A percentile compares a stretch with the other conserved stretches of the same genome.
phyloP scores from a whole-genome alignment of 2,888 invertebrate genomes.

The Mantis religiosa region DNA sequence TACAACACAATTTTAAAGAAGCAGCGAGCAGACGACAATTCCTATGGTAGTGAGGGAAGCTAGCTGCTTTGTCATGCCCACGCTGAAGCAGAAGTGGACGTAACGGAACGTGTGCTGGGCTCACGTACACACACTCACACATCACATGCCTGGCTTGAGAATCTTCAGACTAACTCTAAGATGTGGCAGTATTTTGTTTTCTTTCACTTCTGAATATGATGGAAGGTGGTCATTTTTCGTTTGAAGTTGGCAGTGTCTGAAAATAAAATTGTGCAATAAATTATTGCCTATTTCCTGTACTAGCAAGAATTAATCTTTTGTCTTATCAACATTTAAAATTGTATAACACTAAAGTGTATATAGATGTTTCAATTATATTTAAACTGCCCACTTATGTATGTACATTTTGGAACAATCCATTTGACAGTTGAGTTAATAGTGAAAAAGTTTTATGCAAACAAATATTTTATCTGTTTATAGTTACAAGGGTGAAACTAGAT shows the following conservation, averaged over 20 bases:
- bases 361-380: too few relatives aligned
- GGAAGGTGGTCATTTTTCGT: slow-evolving; percentile 6
- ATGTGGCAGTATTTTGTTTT: slow-evolving; percentile 19
- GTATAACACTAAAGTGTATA: too few relatives aligned
- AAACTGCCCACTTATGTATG: too few relatives aligned
- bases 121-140: not conserved
- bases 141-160: slow-evolving; percentile 7
- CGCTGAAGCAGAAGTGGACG: slow-evolving; percentile 11
- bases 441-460: too few relatives aligned
- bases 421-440: too few relatives aligned
- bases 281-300: too few relatives aligned
- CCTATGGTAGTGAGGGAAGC: slow-evolving; percentile 11
- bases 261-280: not conserved
- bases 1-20: slow-evolving; percentile 24
- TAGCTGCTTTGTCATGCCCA: slow-evolving; percentile 12
- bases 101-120: not conserved
- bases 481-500: too few relatives aligned
- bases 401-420: too few relatives aligned
- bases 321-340: too few relatives aligned
- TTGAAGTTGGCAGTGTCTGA: slow-evolving; percentile 15
- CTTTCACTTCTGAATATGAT: not conserved
- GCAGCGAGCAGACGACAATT: slow-evolving; percentile 3
- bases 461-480: too few relatives aligned
- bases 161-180: slow-evolving; percentile 15
- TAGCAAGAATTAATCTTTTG: too few relatives aligned